These are phyloP conservation scores for Ictalurus furcatus DNA, from an alignment of 2,113 vertebrate genomes.

Conservation along the genomic window DNA sequence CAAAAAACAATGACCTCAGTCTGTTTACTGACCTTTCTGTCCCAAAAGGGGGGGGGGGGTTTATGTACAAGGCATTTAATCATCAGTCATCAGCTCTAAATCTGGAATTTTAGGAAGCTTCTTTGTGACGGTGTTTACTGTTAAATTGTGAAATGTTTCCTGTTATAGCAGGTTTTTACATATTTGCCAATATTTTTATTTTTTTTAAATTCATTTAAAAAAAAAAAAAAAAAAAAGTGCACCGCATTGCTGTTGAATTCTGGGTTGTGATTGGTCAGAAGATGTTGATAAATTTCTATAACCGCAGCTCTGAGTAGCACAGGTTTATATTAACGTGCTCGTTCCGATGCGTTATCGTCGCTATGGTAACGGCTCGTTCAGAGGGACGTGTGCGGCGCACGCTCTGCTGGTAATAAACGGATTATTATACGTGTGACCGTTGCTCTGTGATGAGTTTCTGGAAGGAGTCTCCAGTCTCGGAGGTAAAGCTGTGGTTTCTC, in stretches of 20 bases:
- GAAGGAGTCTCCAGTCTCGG: not conserved
- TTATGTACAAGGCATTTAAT: not conserved
- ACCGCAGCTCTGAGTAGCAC: not conserved
- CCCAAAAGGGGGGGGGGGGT: too few species aligned
- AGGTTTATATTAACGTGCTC: not conserved
- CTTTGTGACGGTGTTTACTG: not conserved
- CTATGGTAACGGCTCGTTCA: not conserved
- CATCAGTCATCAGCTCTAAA: too few species aligned
- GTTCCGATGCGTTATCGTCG: not conserved
- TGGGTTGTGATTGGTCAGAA: not conserved
- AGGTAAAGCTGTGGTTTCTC: not conserved
- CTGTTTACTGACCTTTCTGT: not conserved
- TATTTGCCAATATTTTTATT: not conserved
- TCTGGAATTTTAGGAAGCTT: not conserved
- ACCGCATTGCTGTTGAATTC: not conserved
- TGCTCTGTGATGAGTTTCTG: too few species aligned
- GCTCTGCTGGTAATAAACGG: too few species aligned
- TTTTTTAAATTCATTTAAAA: too few species aligned
- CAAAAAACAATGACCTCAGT: not conserved
- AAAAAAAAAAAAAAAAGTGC: accelerated
- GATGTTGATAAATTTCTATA: not conserved
- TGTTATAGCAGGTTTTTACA: too few species aligned
- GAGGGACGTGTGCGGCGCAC: too few species aligned
- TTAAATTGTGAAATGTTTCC: not conserved
- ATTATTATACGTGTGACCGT: not conserved